Percentiles rank a stretch among this genome's conserved stretches.
phyloP scores from a whole-genome alignment of 2,888 invertebrate genomes.

The Tipula lateralis region DNA sequence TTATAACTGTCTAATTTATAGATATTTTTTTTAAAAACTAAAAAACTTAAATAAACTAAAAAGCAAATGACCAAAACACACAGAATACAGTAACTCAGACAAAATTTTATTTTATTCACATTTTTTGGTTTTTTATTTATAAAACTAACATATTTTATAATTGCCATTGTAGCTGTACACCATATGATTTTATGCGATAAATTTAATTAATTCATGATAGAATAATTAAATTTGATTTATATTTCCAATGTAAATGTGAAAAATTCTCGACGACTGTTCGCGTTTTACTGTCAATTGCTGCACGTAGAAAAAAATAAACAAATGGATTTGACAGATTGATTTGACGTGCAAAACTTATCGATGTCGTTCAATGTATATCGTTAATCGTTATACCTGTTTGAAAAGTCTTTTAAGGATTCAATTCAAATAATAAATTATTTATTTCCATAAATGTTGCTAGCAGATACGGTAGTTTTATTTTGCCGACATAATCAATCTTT shows the following conservation, averaged over 20 bases:
- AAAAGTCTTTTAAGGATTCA: not conserved
- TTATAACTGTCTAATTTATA: slow-evolving; percentile 1
- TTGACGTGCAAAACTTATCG: not conserved
- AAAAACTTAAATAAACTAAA: not conserved
- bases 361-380: not conserved
- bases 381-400: not conserved
- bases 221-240: not conserved
- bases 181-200: not conserved
- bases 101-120: not conserved
- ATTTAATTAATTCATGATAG: not conserved
- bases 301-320: slow-evolving; percentile 15
- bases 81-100: not conserved
- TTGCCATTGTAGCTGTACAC: not conserved
- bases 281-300: not conserved
- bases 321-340: not conserved
- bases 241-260: not conserved
- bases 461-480: too few species aligned
- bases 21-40: not conserved
- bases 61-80: not conserved
- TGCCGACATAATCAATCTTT: too few species aligned
- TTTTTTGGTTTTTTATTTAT: not conserved
- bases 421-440: too few species aligned
- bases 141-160: not conserved
- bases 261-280: not conserved
- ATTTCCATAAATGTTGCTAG: too few species aligned